Evolutionary conservation across 1,140 invertebrate genomes (phyloP), one percentile per base, ranked within the genome.

Genomic region (Macrotrachela quadricornifera): DNA sequence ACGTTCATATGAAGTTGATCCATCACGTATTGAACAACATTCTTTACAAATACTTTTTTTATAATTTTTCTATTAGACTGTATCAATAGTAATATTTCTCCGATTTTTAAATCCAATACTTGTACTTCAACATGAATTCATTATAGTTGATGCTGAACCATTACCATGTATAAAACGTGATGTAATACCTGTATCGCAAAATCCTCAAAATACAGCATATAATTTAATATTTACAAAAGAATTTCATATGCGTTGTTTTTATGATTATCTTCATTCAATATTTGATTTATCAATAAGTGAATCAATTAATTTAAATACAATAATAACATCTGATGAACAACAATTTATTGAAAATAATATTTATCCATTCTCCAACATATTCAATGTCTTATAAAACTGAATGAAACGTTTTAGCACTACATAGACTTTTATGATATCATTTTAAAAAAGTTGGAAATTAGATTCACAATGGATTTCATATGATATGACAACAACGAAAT

Each of bases 211-310:
- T 66, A 95, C 95, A 59, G 91, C 90, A 0, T 96, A 96, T 71
- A 87, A 95, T 67, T 83, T 96, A 3, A 83, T 92, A 63, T 95
- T 95, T 69, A 88, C 83, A 51, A 97, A 96, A 68, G 91, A 97
- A 64, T 85, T 91, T 62, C 88, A 95, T 63, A 95, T 96, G 90
- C 68, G 91, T 49, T 80, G 80, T 1, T 96, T 95, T 65, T 95
- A 96, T 65, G 84, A 94, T 67, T 92, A 95, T 69, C 71, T 97
- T 75, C 21, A 8, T 30, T 2, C 8, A 30, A 30, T 8, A 30
- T 30, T 30, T 30, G 21, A 30, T 30, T 30, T 8, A 30, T 30
- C 21, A 30, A 30, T 30, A 30, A 30, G 21, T 30, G 21, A 30
- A 8, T 8, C 21, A 2, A 30, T 30, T 30, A 30, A 30, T 30